These are phyloP conservation scores for Plecturocebus donacophilus DNA, from an alignment of 2,113 vertebrate genomes.

Conservation along the genomic window DNA sequence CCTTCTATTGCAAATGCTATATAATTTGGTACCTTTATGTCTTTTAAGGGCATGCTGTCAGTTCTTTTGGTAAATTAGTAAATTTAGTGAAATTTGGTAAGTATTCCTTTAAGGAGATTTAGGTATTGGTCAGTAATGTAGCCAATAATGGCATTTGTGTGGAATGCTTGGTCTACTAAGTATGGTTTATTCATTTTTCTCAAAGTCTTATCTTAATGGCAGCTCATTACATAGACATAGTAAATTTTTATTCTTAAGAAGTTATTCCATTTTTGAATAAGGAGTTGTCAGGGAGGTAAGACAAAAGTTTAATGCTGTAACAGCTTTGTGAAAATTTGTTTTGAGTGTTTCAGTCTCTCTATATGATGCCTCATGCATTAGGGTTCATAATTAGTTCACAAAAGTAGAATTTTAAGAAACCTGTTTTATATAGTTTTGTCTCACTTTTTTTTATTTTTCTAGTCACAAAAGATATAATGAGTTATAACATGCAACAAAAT, in stretches of 20 bases:
- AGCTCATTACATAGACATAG: neutral
- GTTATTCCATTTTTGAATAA: neutral
- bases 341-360: neutral
- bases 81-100: neutral
- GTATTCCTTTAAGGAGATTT: neutral
- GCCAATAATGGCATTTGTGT: neutral
- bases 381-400: neutral
- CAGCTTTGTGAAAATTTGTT: neutral
- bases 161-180: neutral
- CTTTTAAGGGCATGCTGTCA: neutral
- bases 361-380: neutral
- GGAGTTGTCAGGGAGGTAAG: neutral
- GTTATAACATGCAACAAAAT: neutral
- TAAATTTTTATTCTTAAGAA: neutral
- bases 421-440: neutral
- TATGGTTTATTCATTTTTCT: neutral
- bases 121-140: neutral
- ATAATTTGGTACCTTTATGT: neutral
- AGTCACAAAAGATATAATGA: neutral
- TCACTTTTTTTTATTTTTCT: neutral
- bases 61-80: neutral
- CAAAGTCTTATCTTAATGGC: neutral
- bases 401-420: neutral
- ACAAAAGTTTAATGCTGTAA: neutral
- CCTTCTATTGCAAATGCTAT: neutral